Percentiles rank a stretch among this genome's conserved stretches.
phyloP scores from a whole-genome alignment of 1,140 invertebrate genomes.

The Hesperophylax magnus region DNA sequence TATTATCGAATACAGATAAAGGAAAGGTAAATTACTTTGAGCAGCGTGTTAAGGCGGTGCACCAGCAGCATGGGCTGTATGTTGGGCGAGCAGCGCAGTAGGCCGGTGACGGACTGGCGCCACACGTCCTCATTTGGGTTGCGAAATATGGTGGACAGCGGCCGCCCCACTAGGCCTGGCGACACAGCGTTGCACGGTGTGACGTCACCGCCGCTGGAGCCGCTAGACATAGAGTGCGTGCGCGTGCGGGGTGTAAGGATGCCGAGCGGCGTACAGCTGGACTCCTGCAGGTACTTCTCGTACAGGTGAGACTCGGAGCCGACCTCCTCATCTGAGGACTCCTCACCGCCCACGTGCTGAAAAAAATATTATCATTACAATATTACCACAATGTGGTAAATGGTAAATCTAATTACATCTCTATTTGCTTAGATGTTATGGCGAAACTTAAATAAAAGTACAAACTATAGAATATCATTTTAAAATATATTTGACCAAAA shows the following conservation, averaged over 20 bases:
- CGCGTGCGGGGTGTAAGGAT: conserved; percentile 60
- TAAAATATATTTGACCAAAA: too few relatives aligned
- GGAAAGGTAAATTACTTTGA: conserved; percentile 60
- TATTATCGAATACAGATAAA: too few relatives aligned
- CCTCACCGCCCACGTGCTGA: conserved; percentile 70
- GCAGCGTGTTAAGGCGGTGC: conserved; percentile 64
- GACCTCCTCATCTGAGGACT: conserved; percentile 92
- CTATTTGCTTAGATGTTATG: too few relatives aligned
- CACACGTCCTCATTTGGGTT: conserved; percentile 62
- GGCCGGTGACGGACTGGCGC: conserved; percentile 63
- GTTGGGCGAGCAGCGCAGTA: conserved; percentile 62
- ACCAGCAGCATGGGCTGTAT: conserved; percentile 62
- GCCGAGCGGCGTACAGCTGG: conserved; percentile 50
- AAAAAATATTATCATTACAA: conserved; percentile 2
- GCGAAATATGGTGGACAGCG: conserved; percentile 40
- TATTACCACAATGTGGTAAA: too few relatives aligned
- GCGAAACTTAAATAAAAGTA: too few relatives aligned
- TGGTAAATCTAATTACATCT: too few relatives aligned
- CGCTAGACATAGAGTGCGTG: conserved; percentile 73
- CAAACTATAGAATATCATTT: too few relatives aligned
- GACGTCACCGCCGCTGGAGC: conserved; percentile 87
- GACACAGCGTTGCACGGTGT: conserved; percentile 84
- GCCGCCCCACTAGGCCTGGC: conserved; percentile 46
- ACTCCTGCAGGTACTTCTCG: conserved; percentile 65
- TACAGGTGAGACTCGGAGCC: conserved; percentile 89